Percentiles rank a stretch among this genome's conserved stretches.
Conservation (phyloP, 1,140 invertebrate genomes). For the Mya arenaria region DNA sequence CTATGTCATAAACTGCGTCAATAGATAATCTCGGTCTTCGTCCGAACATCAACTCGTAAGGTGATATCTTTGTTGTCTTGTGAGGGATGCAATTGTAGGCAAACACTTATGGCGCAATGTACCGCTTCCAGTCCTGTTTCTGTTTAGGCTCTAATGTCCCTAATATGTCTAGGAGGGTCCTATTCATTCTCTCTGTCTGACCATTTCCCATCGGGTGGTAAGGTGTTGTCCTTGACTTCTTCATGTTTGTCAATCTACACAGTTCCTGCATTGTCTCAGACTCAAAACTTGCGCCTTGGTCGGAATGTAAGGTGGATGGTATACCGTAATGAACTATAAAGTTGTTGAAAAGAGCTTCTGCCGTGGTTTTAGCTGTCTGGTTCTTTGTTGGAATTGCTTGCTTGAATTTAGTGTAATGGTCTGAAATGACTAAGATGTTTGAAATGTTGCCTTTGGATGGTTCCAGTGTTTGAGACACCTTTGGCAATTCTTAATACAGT, state of each 20-base stretch:
- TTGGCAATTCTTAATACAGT: conserved; percentile 8
- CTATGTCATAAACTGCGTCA: no score
- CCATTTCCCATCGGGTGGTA: conserved; percentile 45
- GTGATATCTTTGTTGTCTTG: conserved; percentile 43
- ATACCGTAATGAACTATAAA: conserved; percentile 10
- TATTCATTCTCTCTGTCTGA: conserved; percentile 22
- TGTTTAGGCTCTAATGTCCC: conserved; percentile 32
- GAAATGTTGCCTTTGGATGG: conserved; percentile 1
- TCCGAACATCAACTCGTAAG: conserved; percentile 58
- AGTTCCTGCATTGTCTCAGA: conserved; percentile 32
- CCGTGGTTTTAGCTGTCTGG: conserved; percentile 35
- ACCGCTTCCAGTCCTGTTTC: conserved; percentile 45
- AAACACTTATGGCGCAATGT: conserved; percentile 37
- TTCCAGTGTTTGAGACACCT: conserved; percentile 12
- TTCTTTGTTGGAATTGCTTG: conserved; percentile 26
- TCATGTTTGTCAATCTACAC: conserved; percentile 3
- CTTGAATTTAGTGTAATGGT: conserved; percentile 25
- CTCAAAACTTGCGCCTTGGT: conserved; percentile 26
- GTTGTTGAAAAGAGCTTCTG: conserved; percentile 12
- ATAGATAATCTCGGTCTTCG: no score
- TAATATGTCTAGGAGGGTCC: conserved; percentile 45
- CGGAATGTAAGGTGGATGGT: neutral
- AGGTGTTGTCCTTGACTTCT: conserved; percentile 21
- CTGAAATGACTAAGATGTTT: conserved; percentile 19
- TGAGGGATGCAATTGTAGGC: conserved; percentile 54